Evolutionary conservation across 2,113 vertebrate species (phyloP).

Genomic region (Nesogale talazaci): DNA sequence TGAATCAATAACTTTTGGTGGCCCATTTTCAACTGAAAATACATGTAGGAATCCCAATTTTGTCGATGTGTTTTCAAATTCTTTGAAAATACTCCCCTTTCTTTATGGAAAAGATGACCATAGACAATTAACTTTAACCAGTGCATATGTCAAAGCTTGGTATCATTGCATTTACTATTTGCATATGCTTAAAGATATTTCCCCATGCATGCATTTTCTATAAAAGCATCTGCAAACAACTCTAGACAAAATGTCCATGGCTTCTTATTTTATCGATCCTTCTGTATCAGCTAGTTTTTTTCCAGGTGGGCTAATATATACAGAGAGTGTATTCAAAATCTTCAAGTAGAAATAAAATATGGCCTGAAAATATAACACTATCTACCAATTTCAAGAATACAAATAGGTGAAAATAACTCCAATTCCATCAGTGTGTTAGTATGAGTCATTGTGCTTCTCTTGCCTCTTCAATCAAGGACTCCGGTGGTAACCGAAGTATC

Average conservation of each 20-base stretch:
- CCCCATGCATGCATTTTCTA: slow-evolving; percentile 6
- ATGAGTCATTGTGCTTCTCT: slow-evolving; percentile 7
- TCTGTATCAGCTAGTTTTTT: background rate
- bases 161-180: background rate
- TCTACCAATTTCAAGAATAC: slow-evolving; percentile 63
- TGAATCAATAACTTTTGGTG: background rate
- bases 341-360: slow-evolving; percentile 49
- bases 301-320: slow-evolving; percentile 24
- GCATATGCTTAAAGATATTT: slow-evolving; percentile 55
- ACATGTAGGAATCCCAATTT: slow-evolving; percentile 16
- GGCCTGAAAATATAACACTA: slow-evolving; percentile 54
- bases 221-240: slow-evolving; percentile 14
- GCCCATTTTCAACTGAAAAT: background rate
- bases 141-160: slow-evolving; percentile 46
- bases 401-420: slow-evolving; percentile 66
- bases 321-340: slow-evolving; percentile 42
- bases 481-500: slow-evolving; percentile 62
- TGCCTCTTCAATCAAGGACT: slow-evolving; percentile 70
- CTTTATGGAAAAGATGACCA: background rate
- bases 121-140: slow-evolving; percentile 29
- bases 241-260: background rate
- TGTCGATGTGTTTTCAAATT: background rate
- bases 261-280: background rate
- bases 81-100: slow-evolving; percentile 25
- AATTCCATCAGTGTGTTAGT: slow-evolving; percentile 40